These are phyloP conservation scores for Isoperla grammatica DNA, from an alignment of 2,888 invertebrate genomes.

Conservation along the genomic window DNA sequence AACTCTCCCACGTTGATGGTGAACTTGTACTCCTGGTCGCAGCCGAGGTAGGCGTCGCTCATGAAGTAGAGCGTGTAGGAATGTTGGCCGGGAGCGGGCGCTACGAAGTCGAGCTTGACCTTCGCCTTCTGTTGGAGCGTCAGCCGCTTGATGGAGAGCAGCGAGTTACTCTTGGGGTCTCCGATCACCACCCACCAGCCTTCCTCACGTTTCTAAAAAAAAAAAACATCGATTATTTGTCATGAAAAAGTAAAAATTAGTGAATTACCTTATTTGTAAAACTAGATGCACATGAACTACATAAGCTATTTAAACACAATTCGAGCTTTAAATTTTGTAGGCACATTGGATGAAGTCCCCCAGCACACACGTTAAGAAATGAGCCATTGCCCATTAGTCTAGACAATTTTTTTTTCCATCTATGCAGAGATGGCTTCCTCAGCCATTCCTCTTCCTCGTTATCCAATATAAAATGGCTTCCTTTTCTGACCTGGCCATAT, in stretches of 20 bases:
- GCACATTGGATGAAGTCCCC: too few species aligned
- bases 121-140: constrained; percentile 91
- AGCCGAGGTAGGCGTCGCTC: constrained; percentile 98
- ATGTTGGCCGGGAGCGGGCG: constrained; percentile 82
- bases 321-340: too few species aligned
- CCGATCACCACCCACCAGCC: constrained; percentile 99
- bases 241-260: neutral
- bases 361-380: too few species aligned
- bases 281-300: constrained; percentile 15
- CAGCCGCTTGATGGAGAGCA: constrained; percentile 94
- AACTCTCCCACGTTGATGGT: constrained; percentile 74
- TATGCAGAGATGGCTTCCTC: too few species aligned
- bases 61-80: constrained; percentile 96
- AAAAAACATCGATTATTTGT: constrained; percentile 24
- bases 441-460: too few species aligned
- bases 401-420: too few species aligned
- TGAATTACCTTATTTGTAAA: neutral
- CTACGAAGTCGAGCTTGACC: constrained; percentile 85
- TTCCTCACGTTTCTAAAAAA: constrained; percentile 75
- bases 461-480: too few species aligned
- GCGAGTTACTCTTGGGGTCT: constrained; percentile 87
- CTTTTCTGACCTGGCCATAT: too few species aligned
- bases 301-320: too few species aligned
- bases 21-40: constrained; percentile 98
- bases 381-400: too few species aligned